Percentiles rank a stretch among this genome's conserved stretches.
Evolutionary conservation across 2,888 invertebrate genomes (phyloP).

Genomic region (Epistrophe grossulariae): DNA sequence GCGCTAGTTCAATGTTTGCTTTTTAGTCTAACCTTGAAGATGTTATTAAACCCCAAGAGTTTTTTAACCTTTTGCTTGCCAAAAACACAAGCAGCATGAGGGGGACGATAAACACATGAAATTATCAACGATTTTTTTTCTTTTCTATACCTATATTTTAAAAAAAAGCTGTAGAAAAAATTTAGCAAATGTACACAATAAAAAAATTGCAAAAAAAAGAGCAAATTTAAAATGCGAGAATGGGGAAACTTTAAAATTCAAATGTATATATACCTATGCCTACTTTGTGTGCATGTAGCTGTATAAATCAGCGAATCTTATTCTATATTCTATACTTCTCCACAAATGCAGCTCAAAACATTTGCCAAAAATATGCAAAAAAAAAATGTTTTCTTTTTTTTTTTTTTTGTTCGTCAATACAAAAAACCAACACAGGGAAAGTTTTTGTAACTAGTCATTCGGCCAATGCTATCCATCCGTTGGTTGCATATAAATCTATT

Average conservation of each 20-base stretch:
- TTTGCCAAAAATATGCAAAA: constrained; percentile 66
- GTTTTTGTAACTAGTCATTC: constrained; percentile 26
- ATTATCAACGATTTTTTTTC: constrained; percentile 50
- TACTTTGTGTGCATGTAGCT: constrained; percentile 62
- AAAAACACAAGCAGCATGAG: constrained; percentile 50
- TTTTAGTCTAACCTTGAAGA: constrained; percentile 75
- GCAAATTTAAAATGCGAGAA: constrained; percentile 54
- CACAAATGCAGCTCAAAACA: constrained; percentile 63
- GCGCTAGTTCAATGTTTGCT: constrained; percentile 65
- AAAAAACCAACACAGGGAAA: constrained; percentile 34
- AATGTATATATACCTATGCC: constrained; percentile 39
- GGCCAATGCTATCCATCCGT: constrained; percentile 9
- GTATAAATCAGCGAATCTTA: constrained; percentile 6
- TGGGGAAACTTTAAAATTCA: constrained; percentile 70
- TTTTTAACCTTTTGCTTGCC: constrained; percentile 81
- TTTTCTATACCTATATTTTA: constrained; percentile 68
- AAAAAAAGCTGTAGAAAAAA: constrained; percentile 80
- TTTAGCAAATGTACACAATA: constrained; percentile 57
- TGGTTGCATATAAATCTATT: constrained; percentile 65
- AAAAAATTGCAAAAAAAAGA: constrained; percentile 52
- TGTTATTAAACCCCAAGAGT: constrained; percentile 84
- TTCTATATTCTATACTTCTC: constrained; percentile 71
- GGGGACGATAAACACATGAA: constrained; percentile 77
- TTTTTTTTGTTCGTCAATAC: constrained; percentile 7
- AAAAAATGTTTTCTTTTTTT: background rate